Base-by-base conservation (phyloP, 2,113 vertebrate genomes). In the Anolis sagrei region DNA sequence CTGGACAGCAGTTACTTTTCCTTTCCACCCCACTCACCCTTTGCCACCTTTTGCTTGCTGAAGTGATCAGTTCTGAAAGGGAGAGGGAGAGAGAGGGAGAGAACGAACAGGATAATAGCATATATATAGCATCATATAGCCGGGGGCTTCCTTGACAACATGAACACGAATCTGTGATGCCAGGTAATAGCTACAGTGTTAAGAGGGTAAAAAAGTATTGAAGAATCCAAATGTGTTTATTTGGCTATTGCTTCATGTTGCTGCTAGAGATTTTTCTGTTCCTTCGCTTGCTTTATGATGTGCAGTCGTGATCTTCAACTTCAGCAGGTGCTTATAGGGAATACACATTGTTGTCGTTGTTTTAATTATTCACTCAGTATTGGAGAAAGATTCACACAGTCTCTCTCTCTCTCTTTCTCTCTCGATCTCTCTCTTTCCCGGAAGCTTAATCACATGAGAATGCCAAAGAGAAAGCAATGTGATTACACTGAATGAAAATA, bases 401-500 rank as follows among this genome's bases (percentile, higher is more conserved):
- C 97, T 95, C 95, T 96, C 82, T 77, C 18, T 58, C 54, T 86
- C 95, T 77, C 18, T 72, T 29, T 86, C 95, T 96, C 97, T 95
- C 95, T 96, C n/a, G n/a, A n/a, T n/a, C 82, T 77, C 18, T 72
- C 54, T 86, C 95, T 8, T 27, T 66, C 27, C 25, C 51, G 34
- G 97, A 96, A 95, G 95, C 97, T 97, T 95, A 97, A 96, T 92
- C 96, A 96, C 94, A 95, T 94, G 87, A 93, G 91, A 94, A 81
- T 39, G 1, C 29, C 2, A 32, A 95, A 68, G 64, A 68, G 64
- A 68, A 29, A 94, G 92, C 95, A 95, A 72, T 94, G 94, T 92
- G 96, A 97, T 95, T 73, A 97, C 95, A 94, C 90, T 97, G 95
- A 97, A 97, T 92, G 95, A 96, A 94, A 97, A 97, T 92, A 89